Base-by-base conservation (phyloP, 1,140 invertebrate genomes). In the Microplitis demolitor region DNA sequence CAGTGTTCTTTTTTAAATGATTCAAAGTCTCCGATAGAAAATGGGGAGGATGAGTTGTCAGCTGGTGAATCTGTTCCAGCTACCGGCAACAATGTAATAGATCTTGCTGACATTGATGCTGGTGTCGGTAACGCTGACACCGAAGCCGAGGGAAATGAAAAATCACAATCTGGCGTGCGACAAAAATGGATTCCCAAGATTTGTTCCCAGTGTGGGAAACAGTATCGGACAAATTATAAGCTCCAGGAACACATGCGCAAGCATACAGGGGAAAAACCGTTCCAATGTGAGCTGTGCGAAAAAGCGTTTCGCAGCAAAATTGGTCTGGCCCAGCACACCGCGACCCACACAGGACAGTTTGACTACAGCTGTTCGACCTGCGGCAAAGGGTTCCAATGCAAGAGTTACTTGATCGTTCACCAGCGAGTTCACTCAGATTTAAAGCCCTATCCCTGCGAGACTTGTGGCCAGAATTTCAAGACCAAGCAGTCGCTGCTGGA, bases 201-300 rank as follows among this genome's bases (percentile, higher is more conserved):
- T 31, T 91, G 90, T 73, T 79, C 81, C 8, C 87, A 88, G 6
- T 91, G 90, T 74, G 90, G 89, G 0, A 91, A 91, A 78, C 83
- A 87, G 11, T 91, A 90, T 78, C 85, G 88, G 60, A 90, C 90
- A 0, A 90, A 90, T 82, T 91, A 91, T 68, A 91, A 93, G 79
- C 80, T 93, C n/a, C 90, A 91, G 73, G 92, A 93, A 66, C 96
- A 97, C 80, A 91, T 91, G 84, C 82, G 92, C n/a, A 91, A 90
- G n/a, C 93, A 95, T 76, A 94, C 93, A 0, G 93, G 94, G 1
- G 93, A 95, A 79, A 94, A 93, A 79, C 93, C 93, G 11, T 95
- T 92, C 82, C 89, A 93, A 54, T 96, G 95, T 84, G 85, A 89
- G 4, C 88, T 91, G 33, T 96, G 94, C 81, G 91, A 92, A 4